phyloP scores from a whole-genome alignment of 1,140 invertebrate species.

The Magallana ariakensis region DNA sequence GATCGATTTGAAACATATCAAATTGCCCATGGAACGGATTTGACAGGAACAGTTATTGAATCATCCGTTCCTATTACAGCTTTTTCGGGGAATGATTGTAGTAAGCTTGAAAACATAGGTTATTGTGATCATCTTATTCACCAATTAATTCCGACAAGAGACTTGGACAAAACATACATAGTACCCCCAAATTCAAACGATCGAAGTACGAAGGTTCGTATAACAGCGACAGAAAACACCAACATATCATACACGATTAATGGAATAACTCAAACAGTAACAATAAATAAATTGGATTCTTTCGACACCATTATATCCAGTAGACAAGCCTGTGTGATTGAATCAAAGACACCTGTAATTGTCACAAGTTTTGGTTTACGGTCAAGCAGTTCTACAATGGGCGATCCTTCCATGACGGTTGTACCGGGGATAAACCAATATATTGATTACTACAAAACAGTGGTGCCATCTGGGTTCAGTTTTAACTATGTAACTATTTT shows the following conservation, averaged over 20 bases:
- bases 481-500: background rate
- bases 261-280: background rate
- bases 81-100: background rate
- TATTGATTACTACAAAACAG: background rate
- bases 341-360: background rate
- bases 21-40: background rate
- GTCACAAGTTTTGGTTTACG: background rate
- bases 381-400: background rate
- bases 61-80: background rate
- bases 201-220: background rate
- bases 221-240: background rate
- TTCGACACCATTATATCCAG: background rate
- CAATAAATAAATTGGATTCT: background rate
- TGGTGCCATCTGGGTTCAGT: background rate
- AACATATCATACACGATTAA: background rate
- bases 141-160: background rate
- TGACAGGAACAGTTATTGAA: background rate
- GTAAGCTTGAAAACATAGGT: background rate
- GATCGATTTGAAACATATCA: background rate
- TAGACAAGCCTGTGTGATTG: background rate
- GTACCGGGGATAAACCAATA: background rate
- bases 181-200: background rate
- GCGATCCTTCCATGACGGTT: background rate
- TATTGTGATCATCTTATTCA: background rate
- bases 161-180: background rate